phyloP scores from a whole-genome alignment of 2,113 vertebrate species.

The Poeciliopsis turrubarensis region DNA sequence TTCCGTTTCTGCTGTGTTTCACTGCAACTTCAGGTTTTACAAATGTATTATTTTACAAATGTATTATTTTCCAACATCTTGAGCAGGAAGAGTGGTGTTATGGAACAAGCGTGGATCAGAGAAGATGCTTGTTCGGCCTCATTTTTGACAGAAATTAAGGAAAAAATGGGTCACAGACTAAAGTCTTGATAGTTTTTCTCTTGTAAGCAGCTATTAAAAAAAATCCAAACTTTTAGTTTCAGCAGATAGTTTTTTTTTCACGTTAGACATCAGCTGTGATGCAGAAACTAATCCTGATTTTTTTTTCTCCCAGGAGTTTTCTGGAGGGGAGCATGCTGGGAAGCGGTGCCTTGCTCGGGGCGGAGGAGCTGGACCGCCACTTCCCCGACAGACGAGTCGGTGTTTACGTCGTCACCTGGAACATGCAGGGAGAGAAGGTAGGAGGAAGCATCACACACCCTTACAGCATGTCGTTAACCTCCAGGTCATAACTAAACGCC shows the following conservation, averaged over 20 bases:
- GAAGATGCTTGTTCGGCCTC: slow-evolving; percentile 45
- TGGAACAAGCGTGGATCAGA: slow-evolving; percentile 48
- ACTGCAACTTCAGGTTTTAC: neutral
- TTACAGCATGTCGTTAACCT: neutral
- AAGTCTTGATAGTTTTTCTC: neutral
- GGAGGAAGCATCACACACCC: neutral
- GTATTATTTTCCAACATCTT: neutral
- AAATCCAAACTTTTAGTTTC: neutral
- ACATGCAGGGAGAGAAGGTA: slow-evolving; percentile 98
- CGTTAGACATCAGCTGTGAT: neutral
- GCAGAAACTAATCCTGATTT: neutral
- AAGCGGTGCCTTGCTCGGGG: slow-evolving; percentile 90
- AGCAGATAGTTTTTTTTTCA: neutral
- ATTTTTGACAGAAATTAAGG: slow-evolving; percentile 24
- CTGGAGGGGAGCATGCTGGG: slow-evolving; percentile 94
- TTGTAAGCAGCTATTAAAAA: neutral
- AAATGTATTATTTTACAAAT: neutral
- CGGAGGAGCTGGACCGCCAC: slow-evolving; percentile 92
- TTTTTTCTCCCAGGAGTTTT: slow-evolving; percentile 85
- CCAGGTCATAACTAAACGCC: neutral
- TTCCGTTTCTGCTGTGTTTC: neutral
- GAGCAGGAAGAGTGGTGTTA: slow-evolving; percentile 12
- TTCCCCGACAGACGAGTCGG: slow-evolving; percentile 89
- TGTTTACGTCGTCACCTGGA: slow-evolving; percentile 94
- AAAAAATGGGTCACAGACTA: neutral